Conservation (phyloP, 2,888 invertebrate species). For the Aphidius colemani region DNA sequence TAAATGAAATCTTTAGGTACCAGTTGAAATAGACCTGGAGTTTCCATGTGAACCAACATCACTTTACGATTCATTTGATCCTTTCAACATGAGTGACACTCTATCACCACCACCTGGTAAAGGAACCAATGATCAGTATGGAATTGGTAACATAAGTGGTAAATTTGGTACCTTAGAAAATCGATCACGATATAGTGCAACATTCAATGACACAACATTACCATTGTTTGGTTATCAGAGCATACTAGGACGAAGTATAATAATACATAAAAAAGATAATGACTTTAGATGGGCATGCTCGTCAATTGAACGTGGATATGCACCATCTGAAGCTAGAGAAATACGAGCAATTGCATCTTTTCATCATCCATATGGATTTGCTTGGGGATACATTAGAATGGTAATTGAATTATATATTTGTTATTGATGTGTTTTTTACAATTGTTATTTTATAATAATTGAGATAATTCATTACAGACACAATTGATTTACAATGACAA, state of each 20-base stretch:
- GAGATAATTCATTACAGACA: constrained; percentile 63
- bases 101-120: constrained; percentile 66
- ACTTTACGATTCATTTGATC: constrained; percentile 86
- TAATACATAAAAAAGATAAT: constrained; percentile 74
- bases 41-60: constrained; percentile 87
- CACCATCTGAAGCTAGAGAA: constrained; percentile 85
- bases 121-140: constrained; percentile 85
- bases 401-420: constrained; percentile 58
- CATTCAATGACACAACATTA: constrained; percentile 80
- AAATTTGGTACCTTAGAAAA: constrained; percentile 82
- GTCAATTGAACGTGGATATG: constrained; percentile 83
- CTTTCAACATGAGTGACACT: constrained; percentile 71
- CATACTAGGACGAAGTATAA: constrained; percentile 83
- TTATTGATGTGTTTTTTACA: no score
- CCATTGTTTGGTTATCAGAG: constrained; percentile 81
- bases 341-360: constrained; percentile 87
- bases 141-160: constrained; percentile 82
- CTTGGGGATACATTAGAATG: constrained; percentile 85
- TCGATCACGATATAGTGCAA: constrained; percentile 64
- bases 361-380: constrained; percentile 85
- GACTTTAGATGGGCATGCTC: constrained; percentile 79
- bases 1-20: constrained; percentile 65
- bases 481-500: constrained; percentile 88
- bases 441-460: neutral
- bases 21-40: constrained; percentile 80